Evolutionary conservation across 2,113 vertebrate species (phyloP).

Genomic region (Entosphenus tridentatus): DNA sequence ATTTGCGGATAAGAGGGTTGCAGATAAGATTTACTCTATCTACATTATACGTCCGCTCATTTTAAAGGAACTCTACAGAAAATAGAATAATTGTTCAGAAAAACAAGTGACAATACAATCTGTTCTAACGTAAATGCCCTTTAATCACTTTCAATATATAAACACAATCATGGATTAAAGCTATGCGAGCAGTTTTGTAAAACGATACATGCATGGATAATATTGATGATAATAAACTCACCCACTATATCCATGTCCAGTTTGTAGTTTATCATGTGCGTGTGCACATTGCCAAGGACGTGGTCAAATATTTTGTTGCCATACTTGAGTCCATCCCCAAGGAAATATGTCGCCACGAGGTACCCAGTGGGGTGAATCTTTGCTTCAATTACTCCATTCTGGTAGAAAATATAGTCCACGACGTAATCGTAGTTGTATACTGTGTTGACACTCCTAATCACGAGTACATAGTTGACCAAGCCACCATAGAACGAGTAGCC

Average conservation of each 20-base stretch:
- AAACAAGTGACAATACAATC: too few relatives aligned
- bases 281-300: constrained; percentile 44
- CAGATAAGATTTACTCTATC: too few relatives aligned
- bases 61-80: too few relatives aligned
- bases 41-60: too few relatives aligned
- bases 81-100: too few relatives aligned
- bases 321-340: constrained; percentile 17
- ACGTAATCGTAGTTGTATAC: constrained; percentile 53
- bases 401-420: constrained; percentile 60
- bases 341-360: constrained; percentile 15
- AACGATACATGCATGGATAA: too few relatives aligned
- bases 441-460: constrained; percentile 37
- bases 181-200: too few relatives aligned
- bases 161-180: too few relatives aligned
- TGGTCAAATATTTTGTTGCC: constrained; percentile 42
- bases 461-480: constrained; percentile 38
- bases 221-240: constrained; percentile 18
- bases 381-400: constrained; percentile 46
- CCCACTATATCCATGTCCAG: constrained; percentile 56
- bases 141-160: too few relatives aligned
- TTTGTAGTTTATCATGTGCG: constrained; percentile 52
- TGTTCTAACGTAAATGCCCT: too few relatives aligned
- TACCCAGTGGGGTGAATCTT: constrained; percentile 56
- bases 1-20: too few relatives aligned
- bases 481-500: constrained; percentile 33